Conservation (phyloP, 1,140 invertebrate genomes). For the Drosophila kohkoa region DNA sequence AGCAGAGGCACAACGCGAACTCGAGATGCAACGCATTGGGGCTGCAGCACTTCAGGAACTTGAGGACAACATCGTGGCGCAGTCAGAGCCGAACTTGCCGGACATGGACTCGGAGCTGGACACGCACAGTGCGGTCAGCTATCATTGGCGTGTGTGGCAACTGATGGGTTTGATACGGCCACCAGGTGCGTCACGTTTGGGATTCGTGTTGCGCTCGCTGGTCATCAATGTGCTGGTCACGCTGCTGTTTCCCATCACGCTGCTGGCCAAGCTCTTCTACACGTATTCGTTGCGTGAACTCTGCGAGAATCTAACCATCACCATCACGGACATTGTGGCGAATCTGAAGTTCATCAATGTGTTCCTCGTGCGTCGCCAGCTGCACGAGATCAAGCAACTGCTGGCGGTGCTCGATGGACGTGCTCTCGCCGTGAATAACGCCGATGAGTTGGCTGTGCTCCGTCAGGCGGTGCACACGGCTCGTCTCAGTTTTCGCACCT, state of each 20-base stretch:
- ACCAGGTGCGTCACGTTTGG: not conserved
- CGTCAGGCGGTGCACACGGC: slow-evolving; percentile 36
- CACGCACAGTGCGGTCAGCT: slow-evolving; percentile 59
- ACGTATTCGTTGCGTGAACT: slow-evolving; percentile 58
- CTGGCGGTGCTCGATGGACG: slow-evolving; percentile 52
- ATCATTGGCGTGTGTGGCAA: slow-evolving; percentile 72
- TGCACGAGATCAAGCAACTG: slow-evolving; percentile 48
- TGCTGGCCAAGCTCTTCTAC: slow-evolving; percentile 58
- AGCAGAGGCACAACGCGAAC: not conserved
- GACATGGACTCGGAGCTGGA: slow-evolving; percentile 11
- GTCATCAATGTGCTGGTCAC: slow-evolving; percentile 63
- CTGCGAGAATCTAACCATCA: slow-evolving; percentile 77
- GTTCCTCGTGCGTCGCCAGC: slow-evolving; percentile 57
- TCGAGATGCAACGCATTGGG: not conserved
- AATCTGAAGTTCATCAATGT: slow-evolving; percentile 78
- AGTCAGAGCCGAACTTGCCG: not conserved
- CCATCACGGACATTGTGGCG: slow-evolving; percentile 70
- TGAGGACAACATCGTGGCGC: not conserved
- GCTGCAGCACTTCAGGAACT: not conserved
- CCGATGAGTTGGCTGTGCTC: slow-evolving; percentile 49
- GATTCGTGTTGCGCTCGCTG: slow-evolving; percentile 41
- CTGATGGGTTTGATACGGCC: slow-evolving; percentile 59
- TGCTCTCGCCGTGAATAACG: slow-evolving; percentile 5
- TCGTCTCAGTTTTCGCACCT: slow-evolving; percentile 52
- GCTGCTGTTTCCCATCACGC: slow-evolving; percentile 67